Evolutionary conservation across 2,113 vertebrate species (phyloP), one percentile per base, ranked within the genome.

Genomic region (Oreotrochilus melanogaster): DNA sequence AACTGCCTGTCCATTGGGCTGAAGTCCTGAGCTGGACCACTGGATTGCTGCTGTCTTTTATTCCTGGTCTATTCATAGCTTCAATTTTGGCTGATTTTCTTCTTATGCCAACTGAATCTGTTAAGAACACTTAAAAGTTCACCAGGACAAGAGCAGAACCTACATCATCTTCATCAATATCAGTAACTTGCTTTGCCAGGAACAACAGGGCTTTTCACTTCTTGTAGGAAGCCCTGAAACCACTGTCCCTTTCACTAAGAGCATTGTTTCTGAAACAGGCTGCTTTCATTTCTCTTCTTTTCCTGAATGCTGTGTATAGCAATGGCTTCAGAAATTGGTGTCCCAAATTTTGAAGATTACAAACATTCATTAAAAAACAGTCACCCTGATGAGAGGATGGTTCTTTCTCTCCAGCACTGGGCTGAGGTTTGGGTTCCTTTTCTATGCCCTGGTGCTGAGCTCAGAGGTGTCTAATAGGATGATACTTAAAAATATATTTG

Each of bases 311-410:
- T 60, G 11, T 12, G 1, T 19, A 17, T 27, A 45, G 33, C 14
- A 65, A 28, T 17, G 16, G n/a, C 70, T 82, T 79, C 33, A 21
- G 11, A 70, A 85, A 69, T 30, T 31, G 33, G 31, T n/a, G 18
- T 18, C 33, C 19, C 23, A 76, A 6, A 14, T 61, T 72, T 61
- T 58, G 62, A 23, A 80, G 23, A 54, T 47, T 6, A 47, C 8
- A 4, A 37, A 11, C 12, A 27, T 69, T 65, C 19, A 25, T 16
- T 47, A 28, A 18, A 87, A 8, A 27, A 0, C 16, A 47, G 5
- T 10, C 23, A 8, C 25, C 15, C 12, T n/a, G 5, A 1, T 3
- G 64, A 72, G 35, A 1, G 2, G 69, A 19, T 56, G 43, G 7
- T 66, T 23, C 6, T 62, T 75, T 37, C 33, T 66, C 1, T 57